Evolutionary conservation across 2,888 invertebrate genomes (phyloP).

Genomic region (Diabrotica balteata): DNA sequence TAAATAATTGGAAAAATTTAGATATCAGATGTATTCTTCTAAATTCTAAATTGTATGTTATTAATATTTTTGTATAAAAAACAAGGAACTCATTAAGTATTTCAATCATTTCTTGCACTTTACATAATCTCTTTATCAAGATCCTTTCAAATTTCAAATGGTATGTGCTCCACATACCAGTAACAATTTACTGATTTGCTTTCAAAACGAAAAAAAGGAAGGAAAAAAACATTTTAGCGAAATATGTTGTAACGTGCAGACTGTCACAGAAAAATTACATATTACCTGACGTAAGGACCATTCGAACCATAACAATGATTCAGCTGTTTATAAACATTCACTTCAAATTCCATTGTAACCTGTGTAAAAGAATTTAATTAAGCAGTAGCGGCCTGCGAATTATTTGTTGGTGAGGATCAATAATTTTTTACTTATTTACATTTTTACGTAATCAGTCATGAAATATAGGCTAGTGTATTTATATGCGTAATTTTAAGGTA

Average conservation of each 20-base stretch:
- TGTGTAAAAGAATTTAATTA: background rate
- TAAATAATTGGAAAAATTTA: no score
- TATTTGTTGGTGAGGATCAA: no score
- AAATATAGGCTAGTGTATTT: no score
- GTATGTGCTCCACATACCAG: constrained; percentile 12
- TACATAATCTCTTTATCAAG: constrained; percentile 7
- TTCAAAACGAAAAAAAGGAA: constrained; percentile 2
- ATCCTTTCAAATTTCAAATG: constrained; percentile 11
- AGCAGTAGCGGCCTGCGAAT: background rate
- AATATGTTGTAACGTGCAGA: constrained; percentile 3
- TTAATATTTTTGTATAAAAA: no score
- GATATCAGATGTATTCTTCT: no score
- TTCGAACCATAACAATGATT: constrained; percentile 28
- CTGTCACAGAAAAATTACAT: constrained; percentile 14
- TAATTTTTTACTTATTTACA: no score
- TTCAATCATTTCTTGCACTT: background rate
- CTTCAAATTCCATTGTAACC: constrained; percentile 6
- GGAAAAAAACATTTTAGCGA: background rate
- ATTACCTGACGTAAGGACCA: constrained; percentile 9
- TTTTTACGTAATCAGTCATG: no score
- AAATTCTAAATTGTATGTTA: no score
- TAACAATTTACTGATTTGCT: constrained; percentile 3
- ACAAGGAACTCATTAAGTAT: background rate
- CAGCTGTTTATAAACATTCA: constrained; percentile 28
- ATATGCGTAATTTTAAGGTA: no score